These are phyloP conservation scores for Phyllostomus discolor DNA, from an alignment of 2,113 vertebrate genomes.

Conservation along the genomic window DNA sequence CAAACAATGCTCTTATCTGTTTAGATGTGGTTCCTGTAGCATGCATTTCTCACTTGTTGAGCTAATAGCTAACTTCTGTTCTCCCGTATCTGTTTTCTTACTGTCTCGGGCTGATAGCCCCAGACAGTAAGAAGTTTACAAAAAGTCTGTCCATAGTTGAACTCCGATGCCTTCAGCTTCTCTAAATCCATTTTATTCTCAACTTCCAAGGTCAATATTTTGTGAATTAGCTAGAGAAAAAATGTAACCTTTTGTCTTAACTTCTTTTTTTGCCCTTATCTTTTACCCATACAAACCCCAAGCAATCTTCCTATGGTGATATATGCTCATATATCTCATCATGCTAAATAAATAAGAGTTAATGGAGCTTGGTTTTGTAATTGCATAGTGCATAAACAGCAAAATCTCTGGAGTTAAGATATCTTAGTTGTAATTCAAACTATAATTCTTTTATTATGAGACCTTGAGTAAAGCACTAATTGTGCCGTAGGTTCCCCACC, in stretches of 20 bases:
- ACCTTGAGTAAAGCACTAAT: neutral
- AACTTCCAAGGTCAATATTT: neutral
- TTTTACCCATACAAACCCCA: neutral
- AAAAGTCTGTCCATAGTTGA: neutral
- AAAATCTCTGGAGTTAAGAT: neutral
- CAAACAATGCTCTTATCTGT: neutral
- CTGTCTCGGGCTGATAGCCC: neutral
- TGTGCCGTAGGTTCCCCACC: neutral
- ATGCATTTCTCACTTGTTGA: neutral
- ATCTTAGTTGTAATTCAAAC: neutral
- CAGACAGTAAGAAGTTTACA: neutral
- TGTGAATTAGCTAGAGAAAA: slow-evolving; percentile 15
- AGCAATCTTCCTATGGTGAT: neutral
- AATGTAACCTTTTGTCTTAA: neutral
- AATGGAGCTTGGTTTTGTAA: neutral
- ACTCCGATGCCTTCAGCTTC: neutral
- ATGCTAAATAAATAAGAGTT: neutral
- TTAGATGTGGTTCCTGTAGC: neutral
- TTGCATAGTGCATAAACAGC: neutral
- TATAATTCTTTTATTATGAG: neutral
- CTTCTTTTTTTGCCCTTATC: neutral
- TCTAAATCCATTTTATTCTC: slow-evolving; percentile 34
- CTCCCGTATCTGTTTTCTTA: neutral
- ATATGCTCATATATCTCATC: neutral
- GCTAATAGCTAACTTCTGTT: neutral